Evolutionary conservation across 1,140 invertebrate species (phyloP), one percentile per base, ranked within the genome.

Genomic region (Diuraphis noxia): DNA sequence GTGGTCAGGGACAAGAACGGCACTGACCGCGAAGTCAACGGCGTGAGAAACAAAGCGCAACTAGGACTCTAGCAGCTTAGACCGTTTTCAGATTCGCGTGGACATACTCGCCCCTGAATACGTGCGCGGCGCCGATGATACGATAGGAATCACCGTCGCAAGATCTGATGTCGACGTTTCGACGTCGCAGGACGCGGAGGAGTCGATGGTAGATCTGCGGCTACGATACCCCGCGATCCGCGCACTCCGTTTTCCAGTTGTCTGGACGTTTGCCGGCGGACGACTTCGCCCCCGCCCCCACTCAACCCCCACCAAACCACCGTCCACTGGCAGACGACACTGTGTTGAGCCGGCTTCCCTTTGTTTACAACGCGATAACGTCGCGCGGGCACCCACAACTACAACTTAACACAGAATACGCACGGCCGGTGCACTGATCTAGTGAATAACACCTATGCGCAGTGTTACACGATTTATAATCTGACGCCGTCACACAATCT

Each of bases 301-400:
- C 86, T 52, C 21, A 8, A 1, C 38, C 52, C 21, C 85, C 34
- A 85, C 84, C 85, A 25, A 63, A n/a, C 10, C 52, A 25, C 52
- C 23, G 8, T 17, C 25, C 56, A 13, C 56, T 13, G n/a, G 7
- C 41, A 8, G 19, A 86, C n/a, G 7, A 86, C 46, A 21, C 19
- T 23, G 7, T 3, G 46, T 40, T 25, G 25, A 9, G 52, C 36
- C 49, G 86, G 49, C 49, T 88, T 52, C 49, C 52, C 86, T 88
- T 88, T 88, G 86, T 88, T 88, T 88, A 88, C 86, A 34, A 40
- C 10, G 9, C 49, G 46, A 52, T 36, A 34, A 40, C 56, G 56
- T 72, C 56, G 56, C 56, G 30, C 56, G 30, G 56, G 13, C 56
- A 72, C 56, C 56, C 56, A 72, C 56, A 72, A 72, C 56, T n/a